phyloP scores from a whole-genome alignment of 2,113 vertebrate species.

The Typhlomys cinereus region DNA sequence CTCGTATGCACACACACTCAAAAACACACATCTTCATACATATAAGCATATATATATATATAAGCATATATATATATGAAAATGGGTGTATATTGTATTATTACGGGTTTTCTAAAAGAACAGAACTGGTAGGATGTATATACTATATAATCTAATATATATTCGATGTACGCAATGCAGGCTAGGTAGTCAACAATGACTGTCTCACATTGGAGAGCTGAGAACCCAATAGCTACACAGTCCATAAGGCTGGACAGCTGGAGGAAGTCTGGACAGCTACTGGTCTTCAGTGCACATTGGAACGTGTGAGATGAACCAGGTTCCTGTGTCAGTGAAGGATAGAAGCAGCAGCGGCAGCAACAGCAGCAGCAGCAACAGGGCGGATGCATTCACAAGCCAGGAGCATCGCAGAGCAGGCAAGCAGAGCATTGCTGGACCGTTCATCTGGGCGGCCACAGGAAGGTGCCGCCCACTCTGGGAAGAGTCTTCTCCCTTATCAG shows the following conservation, averaged over 20 bases:
- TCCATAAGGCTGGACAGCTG: not conserved
- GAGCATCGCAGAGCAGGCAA: not conserved
- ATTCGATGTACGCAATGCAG: no score
- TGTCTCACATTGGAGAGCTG: not conserved
- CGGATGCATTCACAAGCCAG: no score
- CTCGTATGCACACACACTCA: not conserved
- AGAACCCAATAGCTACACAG: not conserved
- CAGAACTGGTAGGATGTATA: no score
- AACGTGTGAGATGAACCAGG: not conserved
- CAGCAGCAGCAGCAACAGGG: not conserved
- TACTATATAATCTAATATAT: no score
- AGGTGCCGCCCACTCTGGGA: not conserved
- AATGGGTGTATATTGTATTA: not conserved
- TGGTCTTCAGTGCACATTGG: not conserved
- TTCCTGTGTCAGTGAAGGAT: not conserved
- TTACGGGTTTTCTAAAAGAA: no score
- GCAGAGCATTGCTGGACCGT: not conserved
- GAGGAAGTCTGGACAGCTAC: not conserved
- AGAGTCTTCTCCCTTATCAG: not conserved
- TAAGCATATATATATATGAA: not conserved
- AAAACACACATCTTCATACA: not conserved
- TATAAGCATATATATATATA: no score
- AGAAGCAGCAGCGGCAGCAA: not conserved
- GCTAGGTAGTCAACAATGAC: not conserved
- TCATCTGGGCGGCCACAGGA: not conserved